A percentile compares a stretch with the other conserved stretches of the same genome.
phyloP scores from a whole-genome alignment of 2,113 vertebrate genomes.

The Thermophis baileyi region DNA sequence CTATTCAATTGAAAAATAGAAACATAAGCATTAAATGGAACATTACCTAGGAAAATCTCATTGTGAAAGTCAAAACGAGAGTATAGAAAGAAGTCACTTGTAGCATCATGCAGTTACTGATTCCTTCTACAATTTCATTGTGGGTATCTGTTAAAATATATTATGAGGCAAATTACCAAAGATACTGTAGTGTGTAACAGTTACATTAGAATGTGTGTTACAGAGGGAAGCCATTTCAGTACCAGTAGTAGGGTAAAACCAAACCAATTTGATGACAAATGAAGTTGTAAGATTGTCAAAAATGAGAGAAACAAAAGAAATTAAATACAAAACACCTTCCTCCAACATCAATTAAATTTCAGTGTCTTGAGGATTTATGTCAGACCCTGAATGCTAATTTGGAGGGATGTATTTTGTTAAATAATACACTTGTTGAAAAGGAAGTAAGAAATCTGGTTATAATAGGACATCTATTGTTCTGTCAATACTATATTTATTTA shows the following conservation, averaged over 20 bases:
- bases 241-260: neutral
- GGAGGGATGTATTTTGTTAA: neutral
- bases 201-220: neutral
- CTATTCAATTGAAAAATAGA: neutral
- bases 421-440: slow-evolving; percentile 11
- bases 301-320: neutral
- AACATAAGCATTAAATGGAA: slow-evolving; percentile 23
- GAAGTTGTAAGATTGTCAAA: neutral
- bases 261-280: neutral
- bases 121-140: slow-evolving; percentile 21
- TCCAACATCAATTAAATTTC: slow-evolving; percentile 18
- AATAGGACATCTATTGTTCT: slow-evolving; percentile 3
- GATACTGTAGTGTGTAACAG: slow-evolving; percentile 6
- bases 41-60: slow-evolving; percentile 27
- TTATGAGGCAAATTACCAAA: slow-evolving; percentile 25
- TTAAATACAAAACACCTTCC: slow-evolving; percentile 1
- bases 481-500: slow-evolving; percentile 3
- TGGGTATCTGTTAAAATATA: slow-evolving; percentile 19
- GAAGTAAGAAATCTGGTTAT: neutral
- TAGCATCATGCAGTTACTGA: slow-evolving; percentile 16
- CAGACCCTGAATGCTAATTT: fast-evolving
- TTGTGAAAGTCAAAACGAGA: neutral
- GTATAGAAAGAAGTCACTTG: neutral
- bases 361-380: neutral
- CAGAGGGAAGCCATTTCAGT: neutral